Conservation (phyloP, 53 echinoderm and acorn worm species). For the Echinarachnius parma region DNA sequence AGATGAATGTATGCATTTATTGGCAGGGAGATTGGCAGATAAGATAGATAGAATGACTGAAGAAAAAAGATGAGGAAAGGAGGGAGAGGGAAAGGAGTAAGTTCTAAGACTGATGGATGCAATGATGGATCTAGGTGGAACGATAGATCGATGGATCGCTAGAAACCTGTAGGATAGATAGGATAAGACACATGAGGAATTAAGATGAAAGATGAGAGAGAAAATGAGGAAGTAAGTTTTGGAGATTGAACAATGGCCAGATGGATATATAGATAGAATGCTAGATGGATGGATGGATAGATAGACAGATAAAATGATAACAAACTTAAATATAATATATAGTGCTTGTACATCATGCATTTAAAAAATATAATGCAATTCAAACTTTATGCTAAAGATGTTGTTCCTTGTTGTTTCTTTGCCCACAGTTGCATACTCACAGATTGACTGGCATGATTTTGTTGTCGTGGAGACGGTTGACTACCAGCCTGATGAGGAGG, state of each 20-base stretch:
- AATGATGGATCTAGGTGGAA: neutral
- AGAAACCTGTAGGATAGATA: neutral
- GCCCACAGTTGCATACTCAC: constrained; percentile 74
- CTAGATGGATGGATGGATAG: too few species aligned
- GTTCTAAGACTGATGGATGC: neutral
- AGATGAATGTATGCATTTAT: too few species aligned
- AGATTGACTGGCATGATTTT: constrained; percentile 99
- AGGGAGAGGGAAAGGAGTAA: neutral
- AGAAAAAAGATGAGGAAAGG: neutral
- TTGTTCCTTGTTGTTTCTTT: neutral
- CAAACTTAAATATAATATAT: too few species aligned
- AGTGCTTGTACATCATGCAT: too few species aligned
- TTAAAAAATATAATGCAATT: neutral
- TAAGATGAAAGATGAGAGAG: neutral
- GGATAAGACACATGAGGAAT: neutral
- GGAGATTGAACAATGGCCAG: too few species aligned
- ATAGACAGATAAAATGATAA: too few species aligned
- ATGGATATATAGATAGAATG: too few species aligned
- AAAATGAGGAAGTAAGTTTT: neutral
- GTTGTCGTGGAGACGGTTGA: constrained; percentile 98
- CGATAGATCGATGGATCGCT: neutral
- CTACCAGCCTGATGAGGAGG: constrained; percentile 87
- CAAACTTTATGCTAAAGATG: too few species aligned
- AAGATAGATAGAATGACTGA: neutral
- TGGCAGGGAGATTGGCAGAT: too few species aligned